These are phyloP conservation scores for Drosophila limbata DNA, from an alignment of 2,888 invertebrate species.

Conservation along the genomic window DNA sequence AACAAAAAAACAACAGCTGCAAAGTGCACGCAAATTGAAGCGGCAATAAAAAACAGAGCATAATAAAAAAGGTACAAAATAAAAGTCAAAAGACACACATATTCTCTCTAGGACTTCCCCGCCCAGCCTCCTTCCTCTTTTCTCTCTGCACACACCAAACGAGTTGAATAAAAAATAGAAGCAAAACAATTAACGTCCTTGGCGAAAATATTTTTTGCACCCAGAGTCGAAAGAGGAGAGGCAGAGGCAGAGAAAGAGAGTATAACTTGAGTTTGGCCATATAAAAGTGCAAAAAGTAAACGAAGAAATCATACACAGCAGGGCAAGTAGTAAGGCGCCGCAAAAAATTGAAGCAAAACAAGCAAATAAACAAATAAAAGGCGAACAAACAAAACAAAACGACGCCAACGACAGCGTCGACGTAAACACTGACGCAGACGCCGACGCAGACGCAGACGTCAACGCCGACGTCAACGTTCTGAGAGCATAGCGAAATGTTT, in stretches of 20 bases:
- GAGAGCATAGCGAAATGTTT: slow-evolving; percentile 50
- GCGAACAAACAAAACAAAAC: slow-evolving; percentile 62
- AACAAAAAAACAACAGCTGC: slow-evolving; percentile 42
- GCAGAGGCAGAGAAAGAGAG: slow-evolving; percentile 40
- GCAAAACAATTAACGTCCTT: slow-evolving; percentile 82
- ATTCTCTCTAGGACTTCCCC: slow-evolving; percentile 8
- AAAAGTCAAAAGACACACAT: slow-evolving; percentile 68
- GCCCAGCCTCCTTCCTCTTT: slow-evolving; percentile 4
- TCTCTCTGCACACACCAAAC: slow-evolving; percentile 20
- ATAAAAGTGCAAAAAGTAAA: slow-evolving; percentile 71
- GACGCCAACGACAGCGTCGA: slow-evolving; percentile 28
- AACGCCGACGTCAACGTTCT: slow-evolving; percentile 18
- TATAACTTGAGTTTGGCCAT: slow-evolving; percentile 73
- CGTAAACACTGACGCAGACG: slow-evolving; percentile 27
- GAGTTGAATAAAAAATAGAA: slow-evolving; percentile 72
- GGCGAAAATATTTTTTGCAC: slow-evolving; percentile 70
- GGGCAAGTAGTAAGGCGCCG: slow-evolving; percentile 27
- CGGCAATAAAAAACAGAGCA: slow-evolving; percentile 65
- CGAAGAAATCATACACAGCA: slow-evolving; percentile 63
- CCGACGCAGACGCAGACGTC: neutral
- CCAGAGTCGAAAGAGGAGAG: neutral
- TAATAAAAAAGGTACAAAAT: slow-evolving; percentile 73
- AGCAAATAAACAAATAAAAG: slow-evolving; percentile 74
- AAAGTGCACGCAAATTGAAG: slow-evolving; percentile 80
- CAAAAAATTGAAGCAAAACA: slow-evolving; percentile 56